Base-by-base conservation (phyloP, 1,140 invertebrate genomes). In the Solen grandis region DNA sequence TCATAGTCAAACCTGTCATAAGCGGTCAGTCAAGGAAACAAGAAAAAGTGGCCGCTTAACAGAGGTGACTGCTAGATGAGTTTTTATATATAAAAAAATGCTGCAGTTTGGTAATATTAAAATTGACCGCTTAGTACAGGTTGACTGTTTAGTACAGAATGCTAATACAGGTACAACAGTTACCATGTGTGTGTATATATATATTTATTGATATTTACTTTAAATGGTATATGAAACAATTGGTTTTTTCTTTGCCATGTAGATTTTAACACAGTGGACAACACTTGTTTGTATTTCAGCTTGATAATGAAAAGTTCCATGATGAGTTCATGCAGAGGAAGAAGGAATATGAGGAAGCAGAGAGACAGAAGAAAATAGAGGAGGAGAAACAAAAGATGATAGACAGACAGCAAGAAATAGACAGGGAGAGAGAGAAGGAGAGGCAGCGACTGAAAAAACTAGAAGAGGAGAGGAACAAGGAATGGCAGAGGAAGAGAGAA, bases 261-360 rank as follows among this genome's bases (percentile, higher is more conserved):
- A 22, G 22, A 60, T 16, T 60, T 22, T 19, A 60, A 22, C n/a
- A 22, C 14, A 1, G 29, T 60, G 29, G 16, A 1, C n/a, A 29
- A 59, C 29, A 59, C 57, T n/a, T 41, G 0, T 69, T 2, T 65
- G 62, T 69, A n/a, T 70, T 80, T 27, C 68, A 88, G 86, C 81
- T 84, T 63, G 85, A 87, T 29, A 77, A 89, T 63, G 63, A 84
- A 31, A 84, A 70, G 27, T 69, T 59, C 38, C 84, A 88, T 1
- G 54, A 86, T 16, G 78, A 88, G 33, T 69, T 83, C 59, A 25
- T 88, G 22, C 84, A 85, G 62, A 72, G 82, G 35, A 88, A 87
- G 63, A 84, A 73, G 29, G 82, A 88, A 25, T 78, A 69, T 55
- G 83, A 89, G 38, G 83, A 85, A 63, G 63, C 66, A 50, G 82